Evolutionary conservation across 2,797 vertebrate genomes (phyloP).

Genomic region (Chiloscyllium punctatum): DNA sequence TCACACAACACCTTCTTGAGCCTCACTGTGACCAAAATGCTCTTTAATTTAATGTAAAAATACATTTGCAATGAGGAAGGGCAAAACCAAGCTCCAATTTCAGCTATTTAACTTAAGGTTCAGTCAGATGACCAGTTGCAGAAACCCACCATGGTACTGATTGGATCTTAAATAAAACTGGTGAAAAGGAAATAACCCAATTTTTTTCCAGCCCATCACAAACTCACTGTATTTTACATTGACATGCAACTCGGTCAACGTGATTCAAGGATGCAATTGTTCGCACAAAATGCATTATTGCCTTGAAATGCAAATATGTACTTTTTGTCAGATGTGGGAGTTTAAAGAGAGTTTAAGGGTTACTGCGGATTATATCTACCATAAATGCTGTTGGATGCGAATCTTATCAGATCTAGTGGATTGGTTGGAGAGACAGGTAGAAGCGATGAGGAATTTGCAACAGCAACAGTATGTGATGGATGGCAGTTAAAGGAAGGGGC

Average conservation of each 20-base stretch:
- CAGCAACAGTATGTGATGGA: too few relatives aligned
- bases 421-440: too few relatives aligned
- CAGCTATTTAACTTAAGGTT: neutral
- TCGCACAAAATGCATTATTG: neutral
- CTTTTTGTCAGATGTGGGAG: too few relatives aligned
- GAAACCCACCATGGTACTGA: neutral
- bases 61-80: neutral
- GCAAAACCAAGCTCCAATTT: neutral
- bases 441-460: too few relatives aligned
- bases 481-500: too few relatives aligned
- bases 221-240: neutral
- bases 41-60: neutral
- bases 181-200: neutral
- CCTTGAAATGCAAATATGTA: neutral
- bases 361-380: too few relatives aligned
- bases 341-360: too few relatives aligned
- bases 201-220: neutral
- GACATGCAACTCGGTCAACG: neutral
- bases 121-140: neutral
- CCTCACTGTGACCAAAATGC: neutral
- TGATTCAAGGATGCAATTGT: neutral
- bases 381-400: too few relatives aligned
- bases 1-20: neutral
- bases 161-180: neutral
- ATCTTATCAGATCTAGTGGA: too few relatives aligned